These are phyloP conservation scores for Pseudococcus viburni DNA, from an alignment of 2,888 invertebrate species.

Conservation along the genomic window DNA sequence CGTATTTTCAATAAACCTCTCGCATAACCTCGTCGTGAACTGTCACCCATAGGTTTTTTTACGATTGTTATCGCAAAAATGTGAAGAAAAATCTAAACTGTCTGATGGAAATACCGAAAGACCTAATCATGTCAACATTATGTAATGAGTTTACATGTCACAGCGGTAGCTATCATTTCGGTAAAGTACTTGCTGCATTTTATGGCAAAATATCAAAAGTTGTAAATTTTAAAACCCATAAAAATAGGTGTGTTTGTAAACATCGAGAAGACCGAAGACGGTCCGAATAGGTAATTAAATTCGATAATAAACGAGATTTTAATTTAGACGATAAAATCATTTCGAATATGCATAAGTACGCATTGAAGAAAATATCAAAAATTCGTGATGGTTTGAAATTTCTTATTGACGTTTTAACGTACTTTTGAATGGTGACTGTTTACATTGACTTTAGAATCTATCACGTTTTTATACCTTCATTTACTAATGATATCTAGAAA, in stretches of 20 bases:
- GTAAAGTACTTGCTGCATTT: not conserved
- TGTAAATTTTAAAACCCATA: not conserved
- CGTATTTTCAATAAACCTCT: constrained; percentile 13
- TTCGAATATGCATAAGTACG: not conserved
- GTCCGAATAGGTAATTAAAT: no score
- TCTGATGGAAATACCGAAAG: constrained; percentile 10
- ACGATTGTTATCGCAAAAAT: constrained; percentile 33
- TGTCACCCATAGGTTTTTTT: constrained; percentile 33
- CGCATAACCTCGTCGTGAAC: constrained; percentile 29
- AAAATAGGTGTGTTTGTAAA: no score
- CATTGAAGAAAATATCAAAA: not conserved
- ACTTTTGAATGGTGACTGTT: not conserved
- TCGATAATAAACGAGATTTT: not conserved
- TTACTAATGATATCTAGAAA: constrained; percentile 34
- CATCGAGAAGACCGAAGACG: no score
- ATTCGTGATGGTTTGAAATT: constrained; percentile 2
- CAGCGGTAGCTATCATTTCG: constrained; percentile 20
- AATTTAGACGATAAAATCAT: not conserved
- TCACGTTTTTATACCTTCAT: constrained; percentile 5
- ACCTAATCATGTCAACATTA: constrained; percentile 7
- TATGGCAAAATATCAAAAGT: not conserved
- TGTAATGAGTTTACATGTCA: constrained; percentile 7
- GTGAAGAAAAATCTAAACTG: not conserved
- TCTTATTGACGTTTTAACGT: not conserved
- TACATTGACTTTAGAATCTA: not conserved